Evolutionary conservation across 1,140 invertebrate species (phyloP).

Genomic region (Ptiloglossa arizonensis): DNA sequence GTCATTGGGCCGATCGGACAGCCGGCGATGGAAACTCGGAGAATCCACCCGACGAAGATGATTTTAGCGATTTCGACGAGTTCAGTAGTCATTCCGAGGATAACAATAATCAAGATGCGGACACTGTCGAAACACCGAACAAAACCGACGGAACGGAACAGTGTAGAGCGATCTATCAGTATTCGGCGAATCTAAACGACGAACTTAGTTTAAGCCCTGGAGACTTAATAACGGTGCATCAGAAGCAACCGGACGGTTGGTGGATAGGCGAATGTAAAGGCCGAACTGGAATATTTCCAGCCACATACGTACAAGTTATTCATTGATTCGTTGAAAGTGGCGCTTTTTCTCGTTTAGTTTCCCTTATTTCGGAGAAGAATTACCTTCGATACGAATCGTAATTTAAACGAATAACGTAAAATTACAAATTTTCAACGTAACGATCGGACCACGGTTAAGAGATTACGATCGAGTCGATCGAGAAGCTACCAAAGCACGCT

Average conservation of each 20-base stretch:
- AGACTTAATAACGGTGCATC: constrained; percentile 93
- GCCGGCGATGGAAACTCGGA: constrained; percentile 91
- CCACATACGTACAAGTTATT: constrained; percentile 92
- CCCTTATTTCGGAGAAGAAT: background rate
- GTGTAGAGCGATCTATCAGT: constrained; percentile 93
- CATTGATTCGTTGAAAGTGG: constrained; percentile 53
- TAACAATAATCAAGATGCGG: constrained; percentile 76
- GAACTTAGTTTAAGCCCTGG: constrained; percentile 92
- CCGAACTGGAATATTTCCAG: constrained; percentile 94
- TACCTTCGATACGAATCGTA: background rate
- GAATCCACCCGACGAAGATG: constrained; percentile 78
- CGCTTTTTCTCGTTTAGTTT: background rate
- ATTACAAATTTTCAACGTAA: background rate
- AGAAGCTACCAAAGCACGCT: constrained; percentile 28
- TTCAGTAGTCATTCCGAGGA: constrained; percentile 80
- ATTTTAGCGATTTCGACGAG: constrained; percentile 83
- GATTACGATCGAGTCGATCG: background rate
- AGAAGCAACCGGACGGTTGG: constrained; percentile 96
- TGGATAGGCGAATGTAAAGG: constrained; percentile 95
- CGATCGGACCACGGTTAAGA: background rate
- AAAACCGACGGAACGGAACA: constrained; percentile 83
- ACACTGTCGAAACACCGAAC: constrained; percentile 61
- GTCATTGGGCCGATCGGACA: constrained; percentile 88
- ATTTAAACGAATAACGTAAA: background rate
- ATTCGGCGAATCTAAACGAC: constrained; percentile 93